Evolutionary conservation across 1,140 invertebrate species (phyloP).

Genomic region (Metaphire vulgaris): DNA sequence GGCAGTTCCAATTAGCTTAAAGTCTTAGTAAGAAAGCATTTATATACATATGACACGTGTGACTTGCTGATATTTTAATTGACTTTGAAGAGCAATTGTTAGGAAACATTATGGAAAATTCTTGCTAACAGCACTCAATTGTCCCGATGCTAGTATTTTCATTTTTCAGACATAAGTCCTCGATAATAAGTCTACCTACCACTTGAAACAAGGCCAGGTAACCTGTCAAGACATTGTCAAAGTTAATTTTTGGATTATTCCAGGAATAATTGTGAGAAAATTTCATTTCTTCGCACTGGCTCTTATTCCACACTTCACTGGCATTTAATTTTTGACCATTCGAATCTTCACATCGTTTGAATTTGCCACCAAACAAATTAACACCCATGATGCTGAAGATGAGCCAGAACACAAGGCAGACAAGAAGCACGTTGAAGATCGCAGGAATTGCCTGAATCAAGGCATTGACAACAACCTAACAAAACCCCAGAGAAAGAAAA

Average conservation of each 20-base stretch:
- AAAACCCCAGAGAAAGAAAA: neutral
- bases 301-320: conserved; percentile 77
- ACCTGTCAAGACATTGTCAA: conserved; percentile 94
- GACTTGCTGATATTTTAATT: too few relatives aligned
- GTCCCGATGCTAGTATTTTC: too few relatives aligned
- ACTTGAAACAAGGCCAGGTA: conserved; percentile 97
- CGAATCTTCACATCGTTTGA: conserved; percentile 38
- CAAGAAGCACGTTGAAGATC: conserved; percentile 87
- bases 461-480: conserved; percentile 87
- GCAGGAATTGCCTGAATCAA: conserved; percentile 89
- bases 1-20: too few relatives aligned
- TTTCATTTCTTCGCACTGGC: conserved; percentile 41
- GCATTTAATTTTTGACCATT: conserved; percentile 58
- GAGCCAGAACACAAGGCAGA: conserved; percentile 84
- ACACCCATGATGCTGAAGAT: conserved; percentile 89
- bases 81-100: too few relatives aligned
- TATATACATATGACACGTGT: too few relatives aligned
- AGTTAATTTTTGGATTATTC: conserved; percentile 95
- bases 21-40: too few relatives aligned
- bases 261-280: conserved; percentile 69
- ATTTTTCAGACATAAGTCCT: too few relatives aligned
- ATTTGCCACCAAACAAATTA: conserved; percentile 76
- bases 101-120: too few relatives aligned
- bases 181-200: too few relatives aligned
- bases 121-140: too few relatives aligned